These are phyloP conservation scores for Neoscelio sp. DNA, from an alignment of 2,888 invertebrate species.

Conservation along the genomic window DNA sequence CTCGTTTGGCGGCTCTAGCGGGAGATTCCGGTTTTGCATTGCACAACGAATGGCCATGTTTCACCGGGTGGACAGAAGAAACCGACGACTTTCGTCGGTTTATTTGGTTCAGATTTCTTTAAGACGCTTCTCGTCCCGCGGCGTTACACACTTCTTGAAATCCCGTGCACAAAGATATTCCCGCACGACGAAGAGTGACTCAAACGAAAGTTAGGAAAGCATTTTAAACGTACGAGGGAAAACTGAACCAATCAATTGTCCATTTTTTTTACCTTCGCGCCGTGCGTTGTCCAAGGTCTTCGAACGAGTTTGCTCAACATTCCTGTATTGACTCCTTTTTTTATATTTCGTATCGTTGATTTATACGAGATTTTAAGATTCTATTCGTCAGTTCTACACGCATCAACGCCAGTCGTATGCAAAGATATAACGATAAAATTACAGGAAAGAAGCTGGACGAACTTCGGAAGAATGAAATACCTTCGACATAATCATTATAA, in stretches of 20 bases:
- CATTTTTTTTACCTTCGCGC: no score
- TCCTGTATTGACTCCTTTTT: slow-evolving; percentile 25
- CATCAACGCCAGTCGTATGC: slow-evolving; percentile 13
- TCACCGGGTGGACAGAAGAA: slow-evolving; percentile 59
- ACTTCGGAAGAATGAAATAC: background rate
- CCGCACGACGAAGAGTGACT: no score
- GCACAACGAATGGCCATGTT: slow-evolving; percentile 68
- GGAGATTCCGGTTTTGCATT: slow-evolving; percentile 75
- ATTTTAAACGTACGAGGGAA: no score
- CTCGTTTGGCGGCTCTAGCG: slow-evolving; percentile 42
- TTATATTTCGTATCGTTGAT: slow-evolving; percentile 27
- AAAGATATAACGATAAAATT: slow-evolving; percentile 9
- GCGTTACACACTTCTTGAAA: no score
- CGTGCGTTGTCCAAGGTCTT: slow-evolving; percentile 73
- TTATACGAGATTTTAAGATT: slow-evolving; percentile 32
- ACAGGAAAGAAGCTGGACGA: slow-evolving; percentile 11
- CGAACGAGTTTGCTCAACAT: slow-evolving; percentile 62
- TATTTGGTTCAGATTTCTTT: slow-evolving; percentile 12
- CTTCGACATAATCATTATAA: slow-evolving; percentile 8
- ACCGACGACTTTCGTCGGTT: slow-evolving; percentile 37
- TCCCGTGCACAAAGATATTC: no score
- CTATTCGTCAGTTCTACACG: slow-evolving; percentile 2
- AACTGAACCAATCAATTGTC: no score
- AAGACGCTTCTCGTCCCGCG: slow-evolving; percentile 21
- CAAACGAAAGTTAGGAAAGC: no score